Evolutionary conservation across 2,797 vertebrate species (phyloP), one percentile per base, ranked within the genome.

Genomic region (Gallinago nigripennis): DNA sequence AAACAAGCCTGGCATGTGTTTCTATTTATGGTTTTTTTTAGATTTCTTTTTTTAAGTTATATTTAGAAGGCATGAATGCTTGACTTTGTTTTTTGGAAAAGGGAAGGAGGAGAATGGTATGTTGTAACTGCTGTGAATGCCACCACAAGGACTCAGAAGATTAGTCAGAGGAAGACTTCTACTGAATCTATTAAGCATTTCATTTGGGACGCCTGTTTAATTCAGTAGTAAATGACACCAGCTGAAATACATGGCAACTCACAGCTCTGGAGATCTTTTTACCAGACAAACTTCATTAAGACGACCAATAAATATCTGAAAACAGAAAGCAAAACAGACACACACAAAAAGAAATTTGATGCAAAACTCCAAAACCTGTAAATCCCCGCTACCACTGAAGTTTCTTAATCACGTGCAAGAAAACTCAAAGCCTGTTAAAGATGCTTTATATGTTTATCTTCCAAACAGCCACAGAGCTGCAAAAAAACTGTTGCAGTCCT

Each of bases 11-110:
- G 19, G 9, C 39, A 31, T n/a, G 7, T 39, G 7, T 33, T 77
- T 58, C 11, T 30, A 2, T 9, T 1, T 0, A 11, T 31, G 6
- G 20, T 21, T 17, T 18, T 69, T 24, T 56, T 5, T 18, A 3
- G 3, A 11, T 28, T 27, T 17, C 3, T 33, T 77, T 81, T 86
- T 35, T 63, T 27, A 12, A 33, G 20, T 56, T 79, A 17, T 20
- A 66, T 66, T 65, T 53, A 86, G 16, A 85, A 75, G 17, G 25
- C 20, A 77, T 21, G 5, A 39, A 12, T 64, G 20, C 13, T 64
- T 71, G 18, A 19, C 33, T 76, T 25, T 68, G 8, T 37, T 71
- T 80, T 82, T 61, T 61, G 13, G 8, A 61, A 71, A 69, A 11
- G 7, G 16, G 16, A 75, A 73, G 10, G 37, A 21, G 12, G 6